phyloP scores from a whole-genome alignment of 1,140 invertebrate species.

The Bilobella aurantiaca region DNA sequence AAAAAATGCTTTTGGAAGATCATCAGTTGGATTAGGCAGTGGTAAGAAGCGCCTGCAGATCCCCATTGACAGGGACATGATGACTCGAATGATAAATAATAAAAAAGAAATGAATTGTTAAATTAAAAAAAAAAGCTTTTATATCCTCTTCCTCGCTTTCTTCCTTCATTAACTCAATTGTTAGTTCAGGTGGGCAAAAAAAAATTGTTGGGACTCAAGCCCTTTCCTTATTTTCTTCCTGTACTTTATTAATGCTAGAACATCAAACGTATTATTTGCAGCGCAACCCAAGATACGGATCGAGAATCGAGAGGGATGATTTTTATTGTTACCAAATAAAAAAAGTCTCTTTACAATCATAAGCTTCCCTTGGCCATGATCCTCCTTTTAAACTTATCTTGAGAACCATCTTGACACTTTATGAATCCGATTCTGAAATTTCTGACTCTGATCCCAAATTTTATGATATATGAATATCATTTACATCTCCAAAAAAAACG shows the following conservation, averaged over 20 bases:
- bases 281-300: not conserved
- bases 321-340: not conserved
- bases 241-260: no score
- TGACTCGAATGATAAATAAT: not conserved
- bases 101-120: not conserved
- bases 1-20: not conserved
- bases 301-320: no score
- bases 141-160: slow-evolving; percentile 1
- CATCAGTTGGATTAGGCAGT: no score
- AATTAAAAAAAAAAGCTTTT: no score
- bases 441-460: no score
- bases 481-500: no score
- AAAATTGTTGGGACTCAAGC: not conserved
- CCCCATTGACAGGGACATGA: not conserved
- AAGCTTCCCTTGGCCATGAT: not conserved
- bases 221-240: not conserved
- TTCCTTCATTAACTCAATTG: slow-evolving; percentile 32
- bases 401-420: no score
- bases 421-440: no score
- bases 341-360: not conserved
- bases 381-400: no score
- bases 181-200: slow-evolving; percentile 2
- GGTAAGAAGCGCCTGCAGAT: no score
- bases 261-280: no score
- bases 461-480: no score